Evolutionary conservation across 2,888 invertebrate species (phyloP).

Genomic region (Rhimphoctona megacephalus): DNA sequence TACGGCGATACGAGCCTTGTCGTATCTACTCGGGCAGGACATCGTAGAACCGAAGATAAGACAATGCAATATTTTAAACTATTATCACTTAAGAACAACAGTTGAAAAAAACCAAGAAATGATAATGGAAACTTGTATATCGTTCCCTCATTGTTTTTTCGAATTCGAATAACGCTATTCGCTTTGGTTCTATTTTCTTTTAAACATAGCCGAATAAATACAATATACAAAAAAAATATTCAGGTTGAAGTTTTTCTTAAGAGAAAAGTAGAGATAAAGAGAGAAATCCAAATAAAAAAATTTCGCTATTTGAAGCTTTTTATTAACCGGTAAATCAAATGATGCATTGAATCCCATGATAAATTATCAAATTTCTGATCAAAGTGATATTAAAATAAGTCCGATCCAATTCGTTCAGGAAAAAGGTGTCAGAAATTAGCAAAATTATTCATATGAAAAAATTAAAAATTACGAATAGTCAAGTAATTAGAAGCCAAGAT

Average conservation of each 20-base stretch:
- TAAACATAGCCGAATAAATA: neutral
- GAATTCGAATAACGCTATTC: neutral
- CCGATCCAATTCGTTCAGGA: too few species aligned
- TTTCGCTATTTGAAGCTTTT: neutral
- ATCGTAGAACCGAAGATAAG: slow-evolving; percentile 28
- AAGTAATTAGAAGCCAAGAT: too few species aligned
- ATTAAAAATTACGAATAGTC: too few species aligned
- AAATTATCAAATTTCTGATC: too few species aligned
- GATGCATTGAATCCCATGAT: neutral
- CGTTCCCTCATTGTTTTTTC: neutral
- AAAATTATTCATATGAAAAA: too few species aligned
- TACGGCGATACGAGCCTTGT: neutral
- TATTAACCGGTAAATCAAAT: neutral
- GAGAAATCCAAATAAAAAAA: neutral
- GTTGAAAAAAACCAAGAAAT: neutral
- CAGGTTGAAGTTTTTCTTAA: neutral
- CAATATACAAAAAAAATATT: neutral
- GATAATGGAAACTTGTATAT: neutral
- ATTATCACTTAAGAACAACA: neutral
- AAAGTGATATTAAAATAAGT: too few species aligned
- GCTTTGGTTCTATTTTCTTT: neutral
- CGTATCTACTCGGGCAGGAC: slow-evolving; percentile 17
- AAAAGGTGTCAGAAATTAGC: too few species aligned
- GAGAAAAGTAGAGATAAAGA: neutral
- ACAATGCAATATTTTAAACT: slow-evolving; percentile 3